A percentile compares a stretch with the other conserved stretches of the same genome.
Conservation (phyloP, 2,888 invertebrate species). For the Phyllotreta cruciferae region DNA sequence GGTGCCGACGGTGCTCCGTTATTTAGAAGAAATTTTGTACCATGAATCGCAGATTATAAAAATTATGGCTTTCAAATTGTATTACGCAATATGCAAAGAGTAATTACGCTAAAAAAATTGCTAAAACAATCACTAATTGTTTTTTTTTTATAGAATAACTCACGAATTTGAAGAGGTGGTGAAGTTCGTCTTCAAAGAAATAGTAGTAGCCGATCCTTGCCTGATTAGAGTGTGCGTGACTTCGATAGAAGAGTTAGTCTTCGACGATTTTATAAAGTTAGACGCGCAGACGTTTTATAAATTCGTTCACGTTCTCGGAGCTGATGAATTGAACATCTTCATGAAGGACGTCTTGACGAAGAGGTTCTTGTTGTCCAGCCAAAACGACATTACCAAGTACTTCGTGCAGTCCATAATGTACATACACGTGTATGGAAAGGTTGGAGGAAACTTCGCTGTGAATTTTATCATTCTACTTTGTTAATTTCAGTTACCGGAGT, state of each 20-base stretch:
- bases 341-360: conserved; percentile 42
- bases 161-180: conserved; percentile 45
- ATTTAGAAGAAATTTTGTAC: conserved; percentile 35
- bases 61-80: conserved; percentile 41
- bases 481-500: conserved; percentile 33
- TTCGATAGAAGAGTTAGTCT: conserved; percentile 44
- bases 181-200: conserved; percentile 38
- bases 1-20: conserved; percentile 36
- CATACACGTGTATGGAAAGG: conserved; percentile 41
- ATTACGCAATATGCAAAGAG: conserved; percentile 43
- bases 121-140: background rate
- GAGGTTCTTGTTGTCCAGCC: conserved; percentile 44
- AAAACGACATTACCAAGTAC: conserved; percentile 44
- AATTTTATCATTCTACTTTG: background rate
- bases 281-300: conserved; percentile 40
- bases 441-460: background rate
- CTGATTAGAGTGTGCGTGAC: conserved; percentile 40
- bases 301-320: conserved; percentile 42
- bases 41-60: conserved; percentile 38
- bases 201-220: conserved; percentile 40
- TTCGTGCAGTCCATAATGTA: conserved; percentile 42
- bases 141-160: conserved; percentile 41
- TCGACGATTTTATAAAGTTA: conserved; percentile 43
- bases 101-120: conserved; percentile 25
- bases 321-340: conserved; percentile 39